A percentile compares a stretch with the other conserved stretches of the same genome.
phyloP scores from a whole-genome alignment of 2,888 invertebrate species.

The Parapristionchus giblindavisi region DNA sequence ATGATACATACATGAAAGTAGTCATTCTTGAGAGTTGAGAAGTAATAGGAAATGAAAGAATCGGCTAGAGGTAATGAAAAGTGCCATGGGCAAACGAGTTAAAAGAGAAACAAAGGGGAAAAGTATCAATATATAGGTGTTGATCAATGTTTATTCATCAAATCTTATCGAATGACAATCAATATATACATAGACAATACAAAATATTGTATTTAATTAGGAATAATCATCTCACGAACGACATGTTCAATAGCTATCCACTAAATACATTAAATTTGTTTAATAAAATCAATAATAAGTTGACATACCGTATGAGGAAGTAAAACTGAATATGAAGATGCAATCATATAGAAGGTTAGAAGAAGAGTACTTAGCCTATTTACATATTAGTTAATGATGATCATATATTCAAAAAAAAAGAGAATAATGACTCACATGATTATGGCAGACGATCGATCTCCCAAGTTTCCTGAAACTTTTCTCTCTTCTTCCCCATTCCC shows the following conservation, averaged over 20 bases:
- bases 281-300: too few relatives aligned
- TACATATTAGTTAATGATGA: not conserved
- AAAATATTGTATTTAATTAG: slow-evolving; percentile 2
- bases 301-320: slow-evolving; percentile 19
- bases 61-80: not conserved
- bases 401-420: not conserved
- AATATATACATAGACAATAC: too few relatives aligned
- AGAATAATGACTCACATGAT: slow-evolving; percentile 31
- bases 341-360: slow-evolving; percentile 20
- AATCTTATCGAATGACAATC: too few relatives aligned
- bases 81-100: slow-evolving; percentile 13
- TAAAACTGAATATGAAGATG: slow-evolving; percentile 19
- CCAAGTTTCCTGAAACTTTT: not conserved
- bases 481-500: not conserved
- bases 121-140: not conserved
- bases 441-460: not conserved
- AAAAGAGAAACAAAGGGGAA: not conserved
- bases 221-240: slow-evolving; percentile 24
- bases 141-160: too few relatives aligned
- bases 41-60: slow-evolving; percentile 9
- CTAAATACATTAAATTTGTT: slow-evolving; percentile 5
- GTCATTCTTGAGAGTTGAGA: not conserved
- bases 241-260: slow-evolving; percentile 10
- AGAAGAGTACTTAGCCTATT: slow-evolving; percentile 5
- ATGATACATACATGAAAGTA: slow-evolving; percentile 9